These are phyloP conservation scores for Dendrolimus pini DNA, from an alignment of 2,888 invertebrate species.

Conservation along the genomic window DNA sequence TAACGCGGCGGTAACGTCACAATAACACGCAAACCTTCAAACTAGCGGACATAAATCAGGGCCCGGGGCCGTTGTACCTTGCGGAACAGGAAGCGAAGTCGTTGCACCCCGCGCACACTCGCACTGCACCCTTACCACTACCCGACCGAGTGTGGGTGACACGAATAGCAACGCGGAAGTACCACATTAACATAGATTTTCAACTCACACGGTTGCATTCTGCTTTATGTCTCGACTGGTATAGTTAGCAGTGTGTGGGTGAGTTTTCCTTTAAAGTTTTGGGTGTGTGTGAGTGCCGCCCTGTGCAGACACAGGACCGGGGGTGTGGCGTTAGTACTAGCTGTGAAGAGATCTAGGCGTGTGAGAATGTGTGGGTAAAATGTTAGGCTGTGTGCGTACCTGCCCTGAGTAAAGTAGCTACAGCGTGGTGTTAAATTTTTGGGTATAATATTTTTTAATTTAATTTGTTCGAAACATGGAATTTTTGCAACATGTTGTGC, in stretches of 20 bases:
- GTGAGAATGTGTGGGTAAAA: constrained; percentile 25
- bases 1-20: constrained; percentile 50
- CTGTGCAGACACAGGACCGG: constrained; percentile 38
- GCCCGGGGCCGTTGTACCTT: constrained; percentile 66
- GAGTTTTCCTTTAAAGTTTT: constrained; percentile 31
- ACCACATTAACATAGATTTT: constrained; percentile 66
- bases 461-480: too few species aligned
- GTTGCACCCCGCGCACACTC: constrained; percentile 65
- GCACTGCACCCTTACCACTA: constrained; percentile 13
- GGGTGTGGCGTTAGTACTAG: constrained; percentile 54
- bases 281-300: constrained; percentile 54
- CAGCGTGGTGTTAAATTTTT: constrained; percentile 23
- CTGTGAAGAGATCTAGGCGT: constrained; percentile 35
- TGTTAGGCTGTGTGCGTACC: constrained; percentile 16
- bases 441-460: neutral
- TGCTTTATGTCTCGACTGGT: constrained; percentile 24
- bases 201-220: constrained; percentile 38
- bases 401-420: constrained; percentile 25
- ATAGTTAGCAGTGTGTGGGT: constrained; percentile 14
- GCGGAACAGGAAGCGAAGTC: constrained; percentile 66
- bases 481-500: too few species aligned
- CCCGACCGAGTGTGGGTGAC: constrained; percentile 43
- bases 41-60: constrained; percentile 60
- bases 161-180: constrained; percentile 67
- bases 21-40: constrained; percentile 63